Evolutionary conservation across 2,888 invertebrate genomes (phyloP).

Genomic region (Druceiella hillmani): DNA sequence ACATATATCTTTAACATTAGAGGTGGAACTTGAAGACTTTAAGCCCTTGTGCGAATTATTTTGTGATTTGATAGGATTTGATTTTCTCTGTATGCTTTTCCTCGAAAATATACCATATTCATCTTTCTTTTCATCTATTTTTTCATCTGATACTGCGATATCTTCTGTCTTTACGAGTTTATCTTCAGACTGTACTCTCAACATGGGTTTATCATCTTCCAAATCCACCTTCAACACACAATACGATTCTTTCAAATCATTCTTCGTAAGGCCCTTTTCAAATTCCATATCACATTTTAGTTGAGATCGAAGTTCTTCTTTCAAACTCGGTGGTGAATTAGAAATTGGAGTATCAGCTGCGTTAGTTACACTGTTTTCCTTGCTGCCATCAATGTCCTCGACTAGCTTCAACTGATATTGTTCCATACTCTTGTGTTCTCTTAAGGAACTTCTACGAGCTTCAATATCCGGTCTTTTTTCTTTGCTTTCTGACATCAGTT

Average conservation of each 20-base stretch:
- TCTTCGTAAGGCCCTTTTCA: conserved; percentile 9
- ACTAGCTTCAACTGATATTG: no score
- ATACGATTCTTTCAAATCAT: conserved; percentile 32
- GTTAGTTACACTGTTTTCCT: no score
- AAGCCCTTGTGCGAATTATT: conserved; percentile 32
- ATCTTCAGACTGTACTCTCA: neutral
- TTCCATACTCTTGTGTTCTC: no score
- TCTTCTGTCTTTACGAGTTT: neutral
- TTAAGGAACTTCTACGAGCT: no score
- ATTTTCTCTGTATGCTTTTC: conserved; percentile 42
- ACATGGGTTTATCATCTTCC: conserved; percentile 27
- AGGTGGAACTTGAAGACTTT: conserved; percentile 44
- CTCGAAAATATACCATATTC: conserved; percentile 38
- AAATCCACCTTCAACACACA: conserved; percentile 43
- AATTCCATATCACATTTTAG: conserved; percentile 2
- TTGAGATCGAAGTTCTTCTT: conserved; percentile 11
- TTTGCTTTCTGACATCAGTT: no score
- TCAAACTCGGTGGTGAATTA: conserved; percentile 12
- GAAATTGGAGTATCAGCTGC: no score
- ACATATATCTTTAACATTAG: conserved; percentile 43
- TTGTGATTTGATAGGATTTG: conserved; percentile 42
- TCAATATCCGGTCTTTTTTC: no score
- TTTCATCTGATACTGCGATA: no score
- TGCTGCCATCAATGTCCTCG: no score
- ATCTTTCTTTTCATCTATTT: conserved; percentile 26